Evolutionary conservation across 2,113 vertebrate genomes (phyloP).

Genomic region (Uria lomvia): DNA sequence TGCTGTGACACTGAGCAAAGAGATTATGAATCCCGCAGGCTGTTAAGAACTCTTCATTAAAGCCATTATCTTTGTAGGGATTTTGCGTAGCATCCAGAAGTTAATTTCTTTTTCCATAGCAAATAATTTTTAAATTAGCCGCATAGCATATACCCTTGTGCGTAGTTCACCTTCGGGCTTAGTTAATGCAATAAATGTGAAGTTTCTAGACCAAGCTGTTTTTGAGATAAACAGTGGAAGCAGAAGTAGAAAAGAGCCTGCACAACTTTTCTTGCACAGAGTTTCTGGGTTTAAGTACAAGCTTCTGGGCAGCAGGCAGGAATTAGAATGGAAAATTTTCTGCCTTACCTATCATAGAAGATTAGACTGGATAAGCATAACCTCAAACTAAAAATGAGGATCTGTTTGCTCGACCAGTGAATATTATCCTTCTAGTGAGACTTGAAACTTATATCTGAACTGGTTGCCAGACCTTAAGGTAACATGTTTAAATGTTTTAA

Average conservation of each 20-base stretch:
- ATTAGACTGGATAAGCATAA: neutral
- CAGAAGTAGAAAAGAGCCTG: neutral
- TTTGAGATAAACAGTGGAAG: constrained; percentile 7
- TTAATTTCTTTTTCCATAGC: neutral
- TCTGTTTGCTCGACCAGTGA: neutral
- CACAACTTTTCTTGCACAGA: neutral
- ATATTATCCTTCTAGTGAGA: neutral
- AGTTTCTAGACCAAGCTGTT: neutral
- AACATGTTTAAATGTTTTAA: neutral
- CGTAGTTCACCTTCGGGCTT: neutral
- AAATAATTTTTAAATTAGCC: constrained; percentile 13
- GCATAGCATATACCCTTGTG: neutral
- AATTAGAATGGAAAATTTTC: neutral
- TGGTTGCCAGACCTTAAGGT: neutral
- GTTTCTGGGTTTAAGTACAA: neutral
- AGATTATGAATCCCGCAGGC: neutral
- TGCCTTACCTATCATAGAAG: neutral
- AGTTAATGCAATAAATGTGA: neutral
- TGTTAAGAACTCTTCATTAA: constrained; percentile 10
- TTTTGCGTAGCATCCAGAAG: neutral
- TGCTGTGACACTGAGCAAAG: neutral
- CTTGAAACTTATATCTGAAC: neutral
- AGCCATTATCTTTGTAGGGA: neutral
- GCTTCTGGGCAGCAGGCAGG: neutral
- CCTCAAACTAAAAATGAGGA: neutral